Conservation (phyloP, 2,888 invertebrate genomes). For the Cheiracanthium punctorium region DNA sequence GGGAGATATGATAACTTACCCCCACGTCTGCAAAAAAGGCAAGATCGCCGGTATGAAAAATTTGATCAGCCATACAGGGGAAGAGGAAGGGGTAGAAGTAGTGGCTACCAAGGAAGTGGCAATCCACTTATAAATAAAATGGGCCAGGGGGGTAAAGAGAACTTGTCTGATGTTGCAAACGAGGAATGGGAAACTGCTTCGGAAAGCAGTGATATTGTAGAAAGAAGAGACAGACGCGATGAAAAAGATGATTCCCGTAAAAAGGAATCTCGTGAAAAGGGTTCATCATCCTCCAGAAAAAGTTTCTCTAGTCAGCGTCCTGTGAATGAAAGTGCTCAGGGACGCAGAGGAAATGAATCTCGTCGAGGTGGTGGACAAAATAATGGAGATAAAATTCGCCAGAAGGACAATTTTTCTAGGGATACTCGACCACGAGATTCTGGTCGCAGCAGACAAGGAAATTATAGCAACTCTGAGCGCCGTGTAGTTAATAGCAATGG, state of each 20-base stretch:
- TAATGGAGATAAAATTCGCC: conserved; percentile 39
- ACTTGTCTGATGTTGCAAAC: conserved; percentile 74
- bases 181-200: conserved; percentile 86
- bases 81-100: conserved; percentile 74
- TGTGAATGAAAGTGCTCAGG: conserved; percentile 74
- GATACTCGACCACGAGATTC: conserved; percentile 62
- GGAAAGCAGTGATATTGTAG: conserved; percentile 84
- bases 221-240: conserved; percentile 75
- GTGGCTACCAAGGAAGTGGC: conserved; percentile 40
- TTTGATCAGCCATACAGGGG: conserved; percentile 71
- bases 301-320: conserved; percentile 77
- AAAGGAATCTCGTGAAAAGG: conserved; percentile 73
- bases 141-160: conserved; percentile 74
- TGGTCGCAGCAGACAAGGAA: conserved; percentile 51
- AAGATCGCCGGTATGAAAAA: conserved; percentile 44
- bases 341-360: conserved; percentile 68
- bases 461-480: conserved; percentile 6
- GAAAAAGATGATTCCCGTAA: conserved; percentile 71
- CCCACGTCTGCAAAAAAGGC: conserved; percentile 71
- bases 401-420: conserved; percentile 50
- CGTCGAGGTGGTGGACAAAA: conserved; percentile 38
- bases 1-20: conserved; percentile 65
- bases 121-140: conserved; percentile 49
- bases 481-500: conserved; percentile 57
- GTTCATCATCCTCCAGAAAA: conserved; percentile 44